Percentiles rank a stretch among this genome's conserved stretches.
Evolutionary conservation across 2,113 vertebrate species (phyloP).

Genomic region (Zapornia atra): DNA sequence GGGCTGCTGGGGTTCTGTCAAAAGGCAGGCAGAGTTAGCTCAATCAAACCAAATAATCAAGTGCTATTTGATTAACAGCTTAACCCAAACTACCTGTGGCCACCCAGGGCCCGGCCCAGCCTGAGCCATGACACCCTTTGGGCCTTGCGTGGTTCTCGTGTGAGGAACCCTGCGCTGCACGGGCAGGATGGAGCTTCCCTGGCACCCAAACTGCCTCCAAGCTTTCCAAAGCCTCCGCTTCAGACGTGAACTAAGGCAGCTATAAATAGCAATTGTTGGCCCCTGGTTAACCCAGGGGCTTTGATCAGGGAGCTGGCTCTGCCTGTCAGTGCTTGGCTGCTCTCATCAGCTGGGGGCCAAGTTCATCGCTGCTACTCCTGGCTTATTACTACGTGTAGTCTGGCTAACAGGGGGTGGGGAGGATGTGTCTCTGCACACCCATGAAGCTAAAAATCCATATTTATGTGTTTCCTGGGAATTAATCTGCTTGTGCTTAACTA

Average conservation of each 20-base stretch:
- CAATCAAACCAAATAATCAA: not conserved
- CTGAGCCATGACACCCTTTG: not conserved
- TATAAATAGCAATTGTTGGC: constrained; percentile 3
- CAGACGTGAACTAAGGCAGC: not conserved
- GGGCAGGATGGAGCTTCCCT: not conserved
- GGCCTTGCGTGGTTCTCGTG: not conserved
- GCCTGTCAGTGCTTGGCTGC: not conserved
- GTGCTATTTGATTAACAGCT: not conserved
- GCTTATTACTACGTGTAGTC: not conserved
- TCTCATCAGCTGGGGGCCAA: not conserved
- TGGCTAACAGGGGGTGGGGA: too few relatives aligned
- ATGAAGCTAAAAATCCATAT: not conserved
- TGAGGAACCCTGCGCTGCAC: not conserved
- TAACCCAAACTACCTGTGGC: not conserved
- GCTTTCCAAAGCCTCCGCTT: constrained; percentile 3
- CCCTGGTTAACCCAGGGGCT: constrained; percentile 34
- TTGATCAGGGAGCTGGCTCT: not conserved
- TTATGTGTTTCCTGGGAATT: not conserved
- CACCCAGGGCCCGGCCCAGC: not conserved
- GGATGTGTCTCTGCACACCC: not conserved
- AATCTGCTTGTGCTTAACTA: not conserved
- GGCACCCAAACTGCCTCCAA: not conserved
- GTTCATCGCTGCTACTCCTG: not conserved
- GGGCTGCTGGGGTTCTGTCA: too few relatives aligned
- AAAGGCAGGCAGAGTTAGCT: not conserved